Conservation (phyloP, 1,140 invertebrate species). For the Nymphalis io region DNA sequence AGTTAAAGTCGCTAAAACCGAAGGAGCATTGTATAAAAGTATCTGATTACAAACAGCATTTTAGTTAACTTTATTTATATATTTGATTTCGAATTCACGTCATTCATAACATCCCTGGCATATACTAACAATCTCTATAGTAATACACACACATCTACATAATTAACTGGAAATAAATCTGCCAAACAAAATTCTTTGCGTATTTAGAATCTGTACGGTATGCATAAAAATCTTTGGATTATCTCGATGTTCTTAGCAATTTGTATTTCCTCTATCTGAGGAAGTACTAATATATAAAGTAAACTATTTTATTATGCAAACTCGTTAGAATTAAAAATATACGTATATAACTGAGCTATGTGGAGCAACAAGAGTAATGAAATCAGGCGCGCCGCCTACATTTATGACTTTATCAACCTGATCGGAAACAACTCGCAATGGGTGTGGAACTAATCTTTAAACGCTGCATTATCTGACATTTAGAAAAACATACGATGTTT, state of each 20-base stretch:
- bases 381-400: conserved; percentile 22
- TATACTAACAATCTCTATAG: no score
- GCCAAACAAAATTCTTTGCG: no score
- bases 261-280: not conserved
- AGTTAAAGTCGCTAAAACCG: no score
- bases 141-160: no score
- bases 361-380: not conserved
- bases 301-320: conserved; percentile 3
- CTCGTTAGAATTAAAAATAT: not conserved
- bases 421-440: conserved; percentile 12
- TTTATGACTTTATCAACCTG: conserved; percentile 22
- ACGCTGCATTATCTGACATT: conserved; percentile 13
- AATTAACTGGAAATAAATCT: no score
- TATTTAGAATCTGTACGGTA: no score
- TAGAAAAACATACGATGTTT: conserved; percentile 1
- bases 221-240: no score
- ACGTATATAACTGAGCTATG: conserved; percentile 3
- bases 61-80: no score
- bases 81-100: no score
- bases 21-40: no score
- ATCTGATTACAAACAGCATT: no score
- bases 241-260: not conserved
- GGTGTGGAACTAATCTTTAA: conserved; percentile 28
- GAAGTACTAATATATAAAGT: not conserved
- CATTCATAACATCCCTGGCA: no score